These are phyloP conservation scores for Ophioninae sp. DNA, from an alignment of 2,888 invertebrate species.

Conservation along the genomic window DNA sequence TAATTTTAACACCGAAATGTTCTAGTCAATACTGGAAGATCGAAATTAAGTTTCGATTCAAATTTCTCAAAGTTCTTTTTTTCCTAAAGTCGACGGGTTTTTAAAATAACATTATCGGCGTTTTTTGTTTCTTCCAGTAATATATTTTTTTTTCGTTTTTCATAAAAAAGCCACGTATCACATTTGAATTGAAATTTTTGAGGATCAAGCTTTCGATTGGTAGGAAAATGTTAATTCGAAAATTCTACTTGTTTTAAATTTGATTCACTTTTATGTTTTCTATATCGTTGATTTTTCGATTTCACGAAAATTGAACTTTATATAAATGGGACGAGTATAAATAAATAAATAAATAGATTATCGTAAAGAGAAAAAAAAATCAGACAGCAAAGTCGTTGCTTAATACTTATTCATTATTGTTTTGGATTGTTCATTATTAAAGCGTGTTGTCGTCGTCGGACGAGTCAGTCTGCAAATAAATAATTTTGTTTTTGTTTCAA, in stretches of 20 bases:
- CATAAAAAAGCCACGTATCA: slow-evolving; percentile 4
- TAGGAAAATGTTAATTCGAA: not conserved
- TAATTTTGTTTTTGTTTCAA: slow-evolving; percentile 6
- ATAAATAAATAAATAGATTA: slow-evolving; percentile 14
- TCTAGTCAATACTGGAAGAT: too few relatives aligned
- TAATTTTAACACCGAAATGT: too few relatives aligned
- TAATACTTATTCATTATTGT: slow-evolving; percentile 25
- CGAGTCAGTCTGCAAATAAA: slow-evolving; percentile 37
- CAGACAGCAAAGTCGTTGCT: slow-evolving; percentile 30
- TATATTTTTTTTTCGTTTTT: not conserved
- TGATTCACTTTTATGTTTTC: not conserved
- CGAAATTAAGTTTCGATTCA: too few relatives aligned
- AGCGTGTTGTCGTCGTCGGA: slow-evolving; percentile 37
- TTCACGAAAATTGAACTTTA: not conserved
- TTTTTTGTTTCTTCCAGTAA: too few relatives aligned
- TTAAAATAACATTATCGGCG: too few relatives aligned
- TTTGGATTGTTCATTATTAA: slow-evolving; percentile 42
- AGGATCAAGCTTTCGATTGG: slow-evolving; percentile 6
- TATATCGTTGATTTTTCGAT: not conserved
- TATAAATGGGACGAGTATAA: not conserved
- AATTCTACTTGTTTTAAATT: slow-evolving; percentile 21
- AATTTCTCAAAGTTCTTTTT: too few relatives aligned
- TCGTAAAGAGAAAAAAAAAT: slow-evolving; percentile 4
- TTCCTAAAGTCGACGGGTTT: too few relatives aligned
- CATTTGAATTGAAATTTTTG: slow-evolving; percentile 28